These are phyloP conservation scores for Xiphydria camelus DNA, from an alignment of 2,888 invertebrate genomes.

Conservation along the genomic window DNA sequence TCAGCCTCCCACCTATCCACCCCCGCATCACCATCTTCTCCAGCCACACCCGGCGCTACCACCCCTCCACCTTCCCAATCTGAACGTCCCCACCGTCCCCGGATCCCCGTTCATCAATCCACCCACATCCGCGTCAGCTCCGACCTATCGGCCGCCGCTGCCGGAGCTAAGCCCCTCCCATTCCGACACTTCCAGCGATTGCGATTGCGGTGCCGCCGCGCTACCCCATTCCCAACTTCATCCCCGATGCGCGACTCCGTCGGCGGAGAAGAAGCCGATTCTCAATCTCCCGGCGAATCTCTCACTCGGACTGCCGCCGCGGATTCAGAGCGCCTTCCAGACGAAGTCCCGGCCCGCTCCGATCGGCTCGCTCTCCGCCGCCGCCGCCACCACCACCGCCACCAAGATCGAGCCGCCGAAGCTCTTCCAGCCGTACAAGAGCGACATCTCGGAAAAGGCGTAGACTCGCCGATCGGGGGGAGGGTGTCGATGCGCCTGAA, in stretches of 20 bases:
- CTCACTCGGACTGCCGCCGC: slow-evolving; percentile 33
- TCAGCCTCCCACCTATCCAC: slow-evolving; percentile 50
- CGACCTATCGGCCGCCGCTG: slow-evolving; percentile 48
- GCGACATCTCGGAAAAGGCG: slow-evolving; percentile 56
- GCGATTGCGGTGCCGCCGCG: slow-evolving; percentile 35
- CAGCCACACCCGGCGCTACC: slow-evolving; percentile 24
- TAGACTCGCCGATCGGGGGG: no score
- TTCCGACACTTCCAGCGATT: slow-evolving; percentile 49
- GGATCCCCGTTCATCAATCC: slow-evolving; percentile 35
- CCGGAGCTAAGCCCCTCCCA: slow-evolving; percentile 48
- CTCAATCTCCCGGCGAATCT: slow-evolving; percentile 34
- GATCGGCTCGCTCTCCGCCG: slow-evolving; percentile 18
- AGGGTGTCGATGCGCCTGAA: no score
- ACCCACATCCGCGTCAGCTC: slow-evolving; percentile 34
- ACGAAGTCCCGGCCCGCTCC: slow-evolving; percentile 24
- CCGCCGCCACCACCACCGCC: slow-evolving; percentile 51
- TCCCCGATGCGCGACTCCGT: slow-evolving; percentile 15
- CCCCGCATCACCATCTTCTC: slow-evolving; percentile 35
- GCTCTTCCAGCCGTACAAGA: slow-evolving; percentile 78
- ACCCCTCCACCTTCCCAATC: slow-evolving; percentile 34
- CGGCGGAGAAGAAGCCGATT: slow-evolving; percentile 21
- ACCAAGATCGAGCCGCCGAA: slow-evolving; percentile 61
- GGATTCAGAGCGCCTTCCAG: slow-evolving; percentile 18
- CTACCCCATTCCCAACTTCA: slow-evolving; percentile 14
- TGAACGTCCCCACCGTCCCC: slow-evolving; percentile 37